phyloP scores from a whole-genome alignment of 2,113 vertebrate species.

The Bufo gargarizans region DNA sequence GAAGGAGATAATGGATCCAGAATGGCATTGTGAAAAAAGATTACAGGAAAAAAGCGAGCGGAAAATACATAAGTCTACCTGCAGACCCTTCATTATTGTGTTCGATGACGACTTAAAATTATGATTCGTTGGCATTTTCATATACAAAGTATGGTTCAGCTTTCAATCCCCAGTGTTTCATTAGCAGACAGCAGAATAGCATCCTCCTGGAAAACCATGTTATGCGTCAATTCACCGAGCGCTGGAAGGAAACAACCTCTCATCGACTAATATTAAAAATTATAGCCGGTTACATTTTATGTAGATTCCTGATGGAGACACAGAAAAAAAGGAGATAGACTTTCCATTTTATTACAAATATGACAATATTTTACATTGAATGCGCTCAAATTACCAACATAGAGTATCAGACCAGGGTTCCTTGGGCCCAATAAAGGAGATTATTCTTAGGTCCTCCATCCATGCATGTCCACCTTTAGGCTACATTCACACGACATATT shows the following conservation, averaged over 20 bases:
- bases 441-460: too few relatives aligned
- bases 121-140: background rate
- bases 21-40: background rate
- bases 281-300: background rate
- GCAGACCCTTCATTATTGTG: constrained; percentile 4
- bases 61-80: constrained; percentile 1
- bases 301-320: background rate
- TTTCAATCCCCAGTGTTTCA: background rate
- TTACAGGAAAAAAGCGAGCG: background rate
- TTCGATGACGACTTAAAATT: background rate
- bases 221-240: background rate
- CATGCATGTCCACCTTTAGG: too few relatives aligned
- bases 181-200: background rate
- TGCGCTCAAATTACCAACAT: too few relatives aligned
- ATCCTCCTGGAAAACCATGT: background rate
- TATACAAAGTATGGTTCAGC: background rate
- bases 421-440: too few relatives aligned
- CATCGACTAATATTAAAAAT: background rate
- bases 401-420: too few relatives aligned
- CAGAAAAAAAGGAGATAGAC: background rate
- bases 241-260: background rate
- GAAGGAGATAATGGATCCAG: constrained; percentile 33
- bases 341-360: background rate
- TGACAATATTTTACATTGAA: background rate
- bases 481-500: too few relatives aligned